Percentiles rank a stretch among this genome's conserved stretches.
Evolutionary conservation across 1,140 invertebrate species (phyloP).

Genomic region (Laodelphax striatellus): DNA sequence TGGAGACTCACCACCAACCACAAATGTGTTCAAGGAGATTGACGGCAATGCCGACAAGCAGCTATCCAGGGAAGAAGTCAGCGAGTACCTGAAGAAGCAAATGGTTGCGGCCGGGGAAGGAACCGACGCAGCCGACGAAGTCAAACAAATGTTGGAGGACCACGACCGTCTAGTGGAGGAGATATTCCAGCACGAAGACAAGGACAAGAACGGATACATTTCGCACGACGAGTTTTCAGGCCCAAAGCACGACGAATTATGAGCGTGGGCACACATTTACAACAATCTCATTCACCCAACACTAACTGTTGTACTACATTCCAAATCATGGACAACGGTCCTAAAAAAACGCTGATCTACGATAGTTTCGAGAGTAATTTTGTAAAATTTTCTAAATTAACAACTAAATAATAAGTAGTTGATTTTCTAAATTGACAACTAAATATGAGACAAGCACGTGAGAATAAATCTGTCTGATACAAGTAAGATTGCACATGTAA

Average conservation of each 20-base stretch:
- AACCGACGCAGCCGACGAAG: constrained; percentile 43
- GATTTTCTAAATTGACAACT: no score
- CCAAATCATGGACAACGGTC: background rate
- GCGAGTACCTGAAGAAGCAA: constrained; percentile 82
- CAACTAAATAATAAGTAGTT: no score
- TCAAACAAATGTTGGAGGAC: constrained; percentile 75
- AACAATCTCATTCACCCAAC: background rate
- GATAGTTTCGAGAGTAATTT: background rate
- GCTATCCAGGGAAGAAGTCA: constrained; percentile 87
- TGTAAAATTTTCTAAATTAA: no score
- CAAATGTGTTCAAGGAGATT: constrained; percentile 95
- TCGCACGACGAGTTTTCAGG: constrained; percentile 92
- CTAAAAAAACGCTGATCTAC: background rate
- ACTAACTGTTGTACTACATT: constrained; percentile 4
- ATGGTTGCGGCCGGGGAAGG: constrained; percentile 60
- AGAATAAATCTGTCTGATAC: no score
- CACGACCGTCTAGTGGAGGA: constrained; percentile 91
- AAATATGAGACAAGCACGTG: no score
- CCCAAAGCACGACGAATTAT: constrained; percentile 94
- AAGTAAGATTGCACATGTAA: no score
- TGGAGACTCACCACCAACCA: constrained; percentile 70
- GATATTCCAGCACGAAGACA: constrained; percentile 94
- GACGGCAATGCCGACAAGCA: constrained; percentile 80
- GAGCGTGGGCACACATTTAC: constrained; percentile 29
- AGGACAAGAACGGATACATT: constrained; percentile 90